Percentiles rank a stretch among this genome's conserved stretches.
phyloP scores from a whole-genome alignment of 2,797 vertebrate species.

The Loris lydekkerianus region DNA sequence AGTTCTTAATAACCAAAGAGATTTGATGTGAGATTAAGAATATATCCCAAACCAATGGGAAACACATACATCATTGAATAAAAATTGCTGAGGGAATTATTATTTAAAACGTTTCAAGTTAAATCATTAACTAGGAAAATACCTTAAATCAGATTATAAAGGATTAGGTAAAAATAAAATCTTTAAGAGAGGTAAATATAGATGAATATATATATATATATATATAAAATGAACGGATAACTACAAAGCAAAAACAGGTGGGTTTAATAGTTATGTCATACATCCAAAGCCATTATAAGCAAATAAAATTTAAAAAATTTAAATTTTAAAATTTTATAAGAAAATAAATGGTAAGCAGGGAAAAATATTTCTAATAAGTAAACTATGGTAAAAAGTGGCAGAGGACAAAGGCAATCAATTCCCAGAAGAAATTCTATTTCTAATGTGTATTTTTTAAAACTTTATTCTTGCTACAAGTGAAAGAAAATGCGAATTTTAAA shows the following conservation, averaged over 20 bases:
- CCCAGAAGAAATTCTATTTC: neutral
- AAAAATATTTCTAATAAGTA: neutral
- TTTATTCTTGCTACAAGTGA: neutral
- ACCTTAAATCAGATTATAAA: neutral
- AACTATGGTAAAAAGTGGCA: neutral
- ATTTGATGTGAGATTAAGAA: constrained; percentile 1
- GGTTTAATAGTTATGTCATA: neutral
- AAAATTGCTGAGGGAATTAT: neutral
- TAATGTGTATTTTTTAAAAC: neutral
- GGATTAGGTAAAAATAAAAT: constrained; percentile 29
- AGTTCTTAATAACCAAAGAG: neutral
- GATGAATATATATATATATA: neutral
- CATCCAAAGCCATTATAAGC: neutral
- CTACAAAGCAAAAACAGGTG: neutral
- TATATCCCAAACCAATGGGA: neutral
- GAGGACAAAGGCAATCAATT: neutral
- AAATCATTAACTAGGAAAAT: constrained; percentile 7
- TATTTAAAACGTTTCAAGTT: constrained; percentile 36
- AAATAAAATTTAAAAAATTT: neutral
- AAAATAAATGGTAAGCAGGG: neutral
- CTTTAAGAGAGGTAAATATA: neutral
- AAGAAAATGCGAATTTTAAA: neutral
- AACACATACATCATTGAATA: neutral
- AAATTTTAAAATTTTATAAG: too few relatives aligned
- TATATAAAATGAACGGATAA: neutral